These are phyloP conservation scores for Upupa epops DNA, from an alignment of 2,113 vertebrate genomes.

Conservation along the genomic window DNA sequence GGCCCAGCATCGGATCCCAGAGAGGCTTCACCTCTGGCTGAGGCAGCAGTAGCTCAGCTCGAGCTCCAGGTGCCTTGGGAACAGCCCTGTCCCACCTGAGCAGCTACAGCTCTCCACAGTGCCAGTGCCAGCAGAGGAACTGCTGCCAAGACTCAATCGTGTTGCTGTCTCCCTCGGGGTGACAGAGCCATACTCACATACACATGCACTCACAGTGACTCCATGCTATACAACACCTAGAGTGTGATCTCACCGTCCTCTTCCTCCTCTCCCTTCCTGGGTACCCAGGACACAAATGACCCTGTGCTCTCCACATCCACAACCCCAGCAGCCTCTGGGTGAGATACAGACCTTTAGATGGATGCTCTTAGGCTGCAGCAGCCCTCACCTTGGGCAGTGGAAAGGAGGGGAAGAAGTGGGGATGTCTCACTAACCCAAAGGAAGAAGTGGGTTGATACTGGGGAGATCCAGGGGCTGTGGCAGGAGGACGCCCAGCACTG, in stretches of 20 bases:
- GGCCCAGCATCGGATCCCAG: not conserved
- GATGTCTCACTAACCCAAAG: not conserved
- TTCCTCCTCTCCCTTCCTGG: not conserved
- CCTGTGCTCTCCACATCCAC: not conserved
- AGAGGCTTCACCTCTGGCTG: rapidly evolving
- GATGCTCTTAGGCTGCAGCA: not conserved
- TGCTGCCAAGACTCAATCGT: not conserved
- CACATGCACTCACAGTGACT: not conserved
- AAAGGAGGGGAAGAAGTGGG: not conserved
- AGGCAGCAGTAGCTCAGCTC: not conserved
- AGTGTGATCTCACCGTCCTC: not conserved
- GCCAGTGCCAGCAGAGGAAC: not conserved
- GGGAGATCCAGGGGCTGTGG: not conserved
- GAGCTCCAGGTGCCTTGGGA: not conserved
- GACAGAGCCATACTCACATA: conserved; percentile 11
- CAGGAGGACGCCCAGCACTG: not conserved
- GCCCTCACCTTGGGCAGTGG: not conserved
- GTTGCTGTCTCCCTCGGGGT: not conserved
- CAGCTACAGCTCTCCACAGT: not conserved
- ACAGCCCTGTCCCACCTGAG: not conserved
- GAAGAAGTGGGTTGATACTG: not conserved
- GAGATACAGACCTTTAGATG: not conserved
- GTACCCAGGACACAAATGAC: not conserved
- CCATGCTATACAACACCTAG: not conserved
- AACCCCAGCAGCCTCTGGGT: not conserved